Evolutionary conservation across 2,888 invertebrate genomes (phyloP).

Genomic region (Cosmopolites sordidus): DNA sequence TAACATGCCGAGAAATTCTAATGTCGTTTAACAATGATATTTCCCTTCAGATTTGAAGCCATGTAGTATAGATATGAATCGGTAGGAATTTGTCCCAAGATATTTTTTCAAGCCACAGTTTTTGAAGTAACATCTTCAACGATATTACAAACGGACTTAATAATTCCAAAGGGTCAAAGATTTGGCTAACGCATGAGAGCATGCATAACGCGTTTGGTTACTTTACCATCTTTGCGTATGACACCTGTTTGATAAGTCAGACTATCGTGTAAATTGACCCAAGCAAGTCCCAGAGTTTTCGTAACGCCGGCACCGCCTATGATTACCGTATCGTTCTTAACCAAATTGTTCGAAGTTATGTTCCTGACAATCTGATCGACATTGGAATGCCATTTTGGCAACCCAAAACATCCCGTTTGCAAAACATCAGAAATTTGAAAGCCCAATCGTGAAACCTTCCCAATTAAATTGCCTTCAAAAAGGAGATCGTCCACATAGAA

Average conservation of each 20-base stretch:
- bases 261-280: background rate
- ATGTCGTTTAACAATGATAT: no score
- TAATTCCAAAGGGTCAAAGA: no score
- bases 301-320: background rate
- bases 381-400: background rate
- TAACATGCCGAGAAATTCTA: background rate
- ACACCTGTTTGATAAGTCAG: conserved; percentile 1
- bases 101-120: conserved; percentile 3
- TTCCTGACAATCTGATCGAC: background rate
- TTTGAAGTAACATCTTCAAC: no score
- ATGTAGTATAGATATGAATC: no score
- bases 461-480: no score
- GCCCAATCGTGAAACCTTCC: no score
- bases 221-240: background rate
- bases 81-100: conserved; percentile 1
- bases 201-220: conserved; percentile 1
- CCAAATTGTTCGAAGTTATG: background rate
- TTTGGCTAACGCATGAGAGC: no score
- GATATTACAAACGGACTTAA: no score
- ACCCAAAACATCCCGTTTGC: no score
- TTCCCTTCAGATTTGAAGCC: no score
- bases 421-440: no score
- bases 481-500: no score
- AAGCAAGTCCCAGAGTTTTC: conserved; percentile 4
- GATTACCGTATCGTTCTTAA: background rate